phyloP scores from a whole-genome alignment of 2,797 vertebrate genomes.

The Liasis olivaceus region DNA sequence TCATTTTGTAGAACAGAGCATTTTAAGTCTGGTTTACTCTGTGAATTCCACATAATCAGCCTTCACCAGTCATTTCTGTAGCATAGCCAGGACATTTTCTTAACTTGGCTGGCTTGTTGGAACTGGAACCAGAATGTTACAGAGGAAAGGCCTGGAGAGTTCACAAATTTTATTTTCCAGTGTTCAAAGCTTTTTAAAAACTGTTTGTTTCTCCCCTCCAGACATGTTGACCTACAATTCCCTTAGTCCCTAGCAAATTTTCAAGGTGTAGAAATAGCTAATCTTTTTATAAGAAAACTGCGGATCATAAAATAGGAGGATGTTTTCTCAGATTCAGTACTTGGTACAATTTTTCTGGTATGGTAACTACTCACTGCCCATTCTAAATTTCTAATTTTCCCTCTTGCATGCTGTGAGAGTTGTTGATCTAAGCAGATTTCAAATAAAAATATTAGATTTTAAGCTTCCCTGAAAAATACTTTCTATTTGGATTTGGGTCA shows the following conservation, averaged over 20 bases:
- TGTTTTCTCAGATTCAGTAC: background rate
- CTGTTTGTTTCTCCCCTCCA: background rate
- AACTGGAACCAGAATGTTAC: conserved; percentile 50
- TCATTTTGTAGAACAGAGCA: background rate
- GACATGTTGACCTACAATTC: background rate
- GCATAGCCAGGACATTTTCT: conserved; percentile 26
- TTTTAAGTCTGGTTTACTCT: background rate
- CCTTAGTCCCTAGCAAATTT: background rate
- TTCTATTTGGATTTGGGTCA: conserved; percentile 5
- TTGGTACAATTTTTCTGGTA: conserved; percentile 11
- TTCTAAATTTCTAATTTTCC: conserved; percentile 55
- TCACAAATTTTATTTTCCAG: background rate
- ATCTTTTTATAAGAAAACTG: background rate
- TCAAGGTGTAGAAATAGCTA: conserved; percentile 4
- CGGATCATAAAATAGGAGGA: conserved; percentile 14
- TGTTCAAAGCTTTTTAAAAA: background rate
- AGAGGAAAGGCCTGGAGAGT: background rate
- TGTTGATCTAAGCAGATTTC: conserved; percentile 26
- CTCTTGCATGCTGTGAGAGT: conserved; percentile 17
- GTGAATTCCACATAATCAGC: conserved; percentile 39
- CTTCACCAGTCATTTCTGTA: conserved; percentile 49
- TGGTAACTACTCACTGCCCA: conserved; percentile 20
- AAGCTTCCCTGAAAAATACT: conserved; percentile 9
- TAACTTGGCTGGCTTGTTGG: conserved; percentile 53
- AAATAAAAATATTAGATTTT: conserved; percentile 44